These are phyloP conservation scores for Takifugu rubripes DNA, from an alignment of 2,797 vertebrate genomes.

Conservation along the genomic window DNA sequence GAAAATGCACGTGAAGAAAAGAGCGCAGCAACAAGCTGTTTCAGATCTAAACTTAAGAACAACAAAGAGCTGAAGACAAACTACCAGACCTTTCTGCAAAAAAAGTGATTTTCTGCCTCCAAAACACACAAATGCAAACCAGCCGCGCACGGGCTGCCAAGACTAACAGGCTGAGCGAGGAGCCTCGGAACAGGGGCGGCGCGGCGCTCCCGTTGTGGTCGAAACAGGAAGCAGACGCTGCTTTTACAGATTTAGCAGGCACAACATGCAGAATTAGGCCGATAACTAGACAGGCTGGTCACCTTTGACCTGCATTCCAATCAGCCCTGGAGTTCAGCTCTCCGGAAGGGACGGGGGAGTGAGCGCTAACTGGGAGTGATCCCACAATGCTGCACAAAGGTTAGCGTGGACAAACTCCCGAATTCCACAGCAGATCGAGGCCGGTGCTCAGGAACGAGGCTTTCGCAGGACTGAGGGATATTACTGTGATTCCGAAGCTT, in stretches of 20 bases:
- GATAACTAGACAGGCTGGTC: not conserved
- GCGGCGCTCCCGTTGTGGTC: slow-evolving; percentile 10
- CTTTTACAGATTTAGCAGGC: too few species aligned
- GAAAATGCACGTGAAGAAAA: slow-evolving; percentile 1
- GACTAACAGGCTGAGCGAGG: slow-evolving; percentile 19
- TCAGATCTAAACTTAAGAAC: slow-evolving; percentile 5
- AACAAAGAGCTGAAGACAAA: slow-evolving; percentile 6
- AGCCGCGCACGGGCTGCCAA: slow-evolving; percentile 29
- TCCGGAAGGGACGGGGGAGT: slow-evolving; percentile 53
- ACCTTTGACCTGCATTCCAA: slow-evolving; percentile 17
- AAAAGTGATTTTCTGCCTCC: slow-evolving; percentile 32
- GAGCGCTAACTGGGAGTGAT: slow-evolving; percentile 24
- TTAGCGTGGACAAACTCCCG: slow-evolving; percentile 33
- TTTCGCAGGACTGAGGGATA: slow-evolving; percentile 21
- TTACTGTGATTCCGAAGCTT: too few species aligned
- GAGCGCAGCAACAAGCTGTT: not conserved
- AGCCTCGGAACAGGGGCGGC: slow-evolving; percentile 10
- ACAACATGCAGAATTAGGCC: not conserved
- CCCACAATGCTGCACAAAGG: slow-evolving; percentile 19
- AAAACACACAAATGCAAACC: slow-evolving; percentile 43
- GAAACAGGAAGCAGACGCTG: slow-evolving; percentile 19
- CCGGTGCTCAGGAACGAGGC: too few species aligned
- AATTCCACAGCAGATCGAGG: slow-evolving; percentile 18
- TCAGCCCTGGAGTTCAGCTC: slow-evolving; percentile 37
- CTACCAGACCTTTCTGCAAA: slow-evolving; percentile 13